Base-by-base conservation (phyloP, 2,113 vertebrate genomes). In the Monarcha castaneiventris region DNA sequence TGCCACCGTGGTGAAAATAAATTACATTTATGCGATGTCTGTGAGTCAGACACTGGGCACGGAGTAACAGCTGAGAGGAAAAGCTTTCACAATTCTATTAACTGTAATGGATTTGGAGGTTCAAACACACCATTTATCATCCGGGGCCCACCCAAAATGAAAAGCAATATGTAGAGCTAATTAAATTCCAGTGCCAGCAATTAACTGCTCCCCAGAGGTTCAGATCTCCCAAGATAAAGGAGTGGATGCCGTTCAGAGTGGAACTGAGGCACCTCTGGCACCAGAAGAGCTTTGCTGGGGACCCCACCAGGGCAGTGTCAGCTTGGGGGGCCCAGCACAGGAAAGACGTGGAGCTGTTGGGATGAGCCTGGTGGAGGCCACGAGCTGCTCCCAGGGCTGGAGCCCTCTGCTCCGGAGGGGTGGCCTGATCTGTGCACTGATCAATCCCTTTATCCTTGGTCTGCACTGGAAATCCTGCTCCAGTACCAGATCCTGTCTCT, bases 11-110 rank as follows among this genome's bases (percentile, higher is more conserved):
- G 87, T 82, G 66, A 41, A 56, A 89, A 91, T 89, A 89, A 96
- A 93, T 91, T 61, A 59, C 2, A 4, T 93, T 94, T 84, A 84
- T 78, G 69, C n/a, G 2, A 39, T 92, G 81, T 54, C 91, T 63
- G 77, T 46, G 93, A 91, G 62, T 22, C 61, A 80, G 32, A n/a
- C 61, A 15, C 12, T 49, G 16, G 10, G 61, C 55, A 20, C 25
- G 58, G 89, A 81, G 67, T 12, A 89, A 61, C 17, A 67, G 91
- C 76, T 67, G 89, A 58, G 77, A 82, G 84, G 37, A 79, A 87
- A 72, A 73, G 71, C 87, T 89, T 30, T 81, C 79, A 94, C 87
- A 87, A 19, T 56, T 93, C 94, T 78, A 68, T 94, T 92, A 89
- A 26, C 67, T 93, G 84, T 54, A 78, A 95, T 73, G 77, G 87